Evolutionary conservation across 2,113 vertebrate species (phyloP).

Genomic region (Phylloscopus trochilus): DNA sequence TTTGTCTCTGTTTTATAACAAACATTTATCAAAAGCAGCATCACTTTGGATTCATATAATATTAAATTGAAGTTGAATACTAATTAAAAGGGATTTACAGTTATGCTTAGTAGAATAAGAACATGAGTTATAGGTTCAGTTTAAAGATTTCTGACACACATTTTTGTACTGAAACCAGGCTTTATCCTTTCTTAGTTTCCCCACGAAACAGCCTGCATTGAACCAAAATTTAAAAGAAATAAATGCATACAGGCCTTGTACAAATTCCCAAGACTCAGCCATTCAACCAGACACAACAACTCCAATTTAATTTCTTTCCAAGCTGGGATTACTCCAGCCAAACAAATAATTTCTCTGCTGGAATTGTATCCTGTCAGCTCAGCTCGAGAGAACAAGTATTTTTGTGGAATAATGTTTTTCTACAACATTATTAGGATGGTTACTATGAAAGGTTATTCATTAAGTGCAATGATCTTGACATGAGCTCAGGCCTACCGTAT

Average conservation of each 20-base stretch:
- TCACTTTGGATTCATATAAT: background rate
- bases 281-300: background rate
- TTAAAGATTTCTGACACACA: background rate
- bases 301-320: background rate
- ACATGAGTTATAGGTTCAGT: background rate
- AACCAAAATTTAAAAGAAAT: background rate
- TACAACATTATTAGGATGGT: background rate
- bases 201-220: background rate
- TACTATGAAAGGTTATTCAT: background rate
- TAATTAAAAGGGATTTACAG: background rate
- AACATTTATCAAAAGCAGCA: background rate
- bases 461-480: background rate
- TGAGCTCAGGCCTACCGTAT: accelerated
- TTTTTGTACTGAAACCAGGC: background rate
- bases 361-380: background rate
- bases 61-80: background rate
- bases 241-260: background rate
- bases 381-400: background rate
- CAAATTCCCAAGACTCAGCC: background rate
- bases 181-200: background rate
- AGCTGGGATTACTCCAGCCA: background rate
- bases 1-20: background rate
- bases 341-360: background rate
- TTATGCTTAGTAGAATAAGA: background rate
- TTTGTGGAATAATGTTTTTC: background rate